A percentile compares a stretch with the other conserved stretches of the same genome.
phyloP scores from a whole-genome alignment of 2,797 vertebrate species.

The Orestias chungarensis region DNA sequence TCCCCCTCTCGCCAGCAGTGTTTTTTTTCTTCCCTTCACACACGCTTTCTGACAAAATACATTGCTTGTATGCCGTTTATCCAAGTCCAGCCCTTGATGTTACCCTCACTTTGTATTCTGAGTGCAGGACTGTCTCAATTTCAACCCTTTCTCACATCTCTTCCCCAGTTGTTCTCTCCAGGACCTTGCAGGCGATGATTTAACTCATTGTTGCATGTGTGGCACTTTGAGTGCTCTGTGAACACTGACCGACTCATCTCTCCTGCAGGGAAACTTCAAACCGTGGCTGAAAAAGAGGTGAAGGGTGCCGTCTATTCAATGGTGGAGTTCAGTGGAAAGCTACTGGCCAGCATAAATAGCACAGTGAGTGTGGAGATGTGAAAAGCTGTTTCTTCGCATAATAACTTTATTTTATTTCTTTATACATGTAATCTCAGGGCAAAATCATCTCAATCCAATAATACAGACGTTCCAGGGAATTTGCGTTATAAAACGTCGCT shows the following conservation, averaged over 20 bases:
- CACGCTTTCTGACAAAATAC: constrained; percentile 40
- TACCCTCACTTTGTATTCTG: constrained; percentile 5
- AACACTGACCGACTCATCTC: constrained; percentile 23
- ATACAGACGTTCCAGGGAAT: too few relatives aligned
- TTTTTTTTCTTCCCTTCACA: constrained; percentile 50
- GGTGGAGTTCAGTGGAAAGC: constrained; percentile 98
- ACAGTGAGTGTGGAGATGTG: constrained; percentile 82
- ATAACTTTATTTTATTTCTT: too few relatives aligned
- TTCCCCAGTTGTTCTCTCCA: constrained; percentile 12
- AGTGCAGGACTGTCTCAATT: neutral
- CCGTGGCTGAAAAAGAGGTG: constrained; percentile 97
- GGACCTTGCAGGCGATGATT: constrained; percentile 17
- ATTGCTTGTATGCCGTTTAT: constrained; percentile 40
- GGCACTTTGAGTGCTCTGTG: constrained; percentile 14
- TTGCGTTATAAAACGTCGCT: too few relatives aligned
- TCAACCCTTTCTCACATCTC: constrained; percentile 9
- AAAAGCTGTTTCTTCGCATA: too few relatives aligned
- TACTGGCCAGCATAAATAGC: constrained; percentile 98
- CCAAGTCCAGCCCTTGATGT: constrained; percentile 15
- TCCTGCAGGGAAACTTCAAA: constrained; percentile 93
- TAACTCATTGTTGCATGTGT: constrained; percentile 15
- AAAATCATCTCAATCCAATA: too few relatives aligned
- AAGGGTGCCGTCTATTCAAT: constrained; percentile 98
- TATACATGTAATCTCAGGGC: too few relatives aligned
- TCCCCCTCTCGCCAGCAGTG: constrained; percentile 27